Percentiles rank a stretch among this genome's conserved stretches.
phyloP scores from a whole-genome alignment of 2,888 invertebrate species.

The Stenodema calcarata region DNA sequence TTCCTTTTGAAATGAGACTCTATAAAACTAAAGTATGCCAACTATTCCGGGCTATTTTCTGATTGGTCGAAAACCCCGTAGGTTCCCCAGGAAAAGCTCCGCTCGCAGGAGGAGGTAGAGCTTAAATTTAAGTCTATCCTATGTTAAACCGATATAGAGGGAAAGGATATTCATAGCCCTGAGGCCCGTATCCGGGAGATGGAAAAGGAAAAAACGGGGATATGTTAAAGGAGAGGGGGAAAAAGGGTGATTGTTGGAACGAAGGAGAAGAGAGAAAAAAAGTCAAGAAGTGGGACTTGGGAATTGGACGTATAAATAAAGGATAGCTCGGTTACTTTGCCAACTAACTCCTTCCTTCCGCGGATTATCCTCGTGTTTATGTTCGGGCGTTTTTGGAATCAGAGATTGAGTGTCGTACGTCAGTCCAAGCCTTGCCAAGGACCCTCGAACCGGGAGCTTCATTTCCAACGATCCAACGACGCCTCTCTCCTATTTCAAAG shows the following conservation, averaged over 20 bases:
- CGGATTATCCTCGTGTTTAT: constrained; percentile 46
- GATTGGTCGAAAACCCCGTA: constrained; percentile 19
- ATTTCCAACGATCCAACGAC: neutral
- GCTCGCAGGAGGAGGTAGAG: neutral
- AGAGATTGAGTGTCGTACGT: constrained; percentile 45
- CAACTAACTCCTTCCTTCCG: constrained; percentile 42
- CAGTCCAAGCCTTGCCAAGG: constrained; percentile 22
- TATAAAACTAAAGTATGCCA: constrained; percentile 14
- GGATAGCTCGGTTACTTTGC: constrained; percentile 40
- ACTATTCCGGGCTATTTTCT: constrained; percentile 16
- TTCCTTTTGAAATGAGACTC: neutral
- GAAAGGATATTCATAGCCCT: constrained; percentile 26
- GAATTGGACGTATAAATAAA: constrained; percentile 45
- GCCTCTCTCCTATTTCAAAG: too few species aligned
- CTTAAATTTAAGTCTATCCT: constrained; percentile 29
- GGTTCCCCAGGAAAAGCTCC: neutral
- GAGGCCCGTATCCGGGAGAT: neutral
- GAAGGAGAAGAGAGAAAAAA: neutral
- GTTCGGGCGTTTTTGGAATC: constrained; percentile 17
- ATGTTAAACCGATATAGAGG: constrained; percentile 12
- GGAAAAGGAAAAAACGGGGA: neutral
- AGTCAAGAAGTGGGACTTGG: constrained; percentile 17
- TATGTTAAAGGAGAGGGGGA: neutral
- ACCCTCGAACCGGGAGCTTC: neutral
- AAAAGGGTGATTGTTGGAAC: neutral